Conservation (phyloP, 2,888 invertebrate genomes). For the Rotaria macrura region DNA sequence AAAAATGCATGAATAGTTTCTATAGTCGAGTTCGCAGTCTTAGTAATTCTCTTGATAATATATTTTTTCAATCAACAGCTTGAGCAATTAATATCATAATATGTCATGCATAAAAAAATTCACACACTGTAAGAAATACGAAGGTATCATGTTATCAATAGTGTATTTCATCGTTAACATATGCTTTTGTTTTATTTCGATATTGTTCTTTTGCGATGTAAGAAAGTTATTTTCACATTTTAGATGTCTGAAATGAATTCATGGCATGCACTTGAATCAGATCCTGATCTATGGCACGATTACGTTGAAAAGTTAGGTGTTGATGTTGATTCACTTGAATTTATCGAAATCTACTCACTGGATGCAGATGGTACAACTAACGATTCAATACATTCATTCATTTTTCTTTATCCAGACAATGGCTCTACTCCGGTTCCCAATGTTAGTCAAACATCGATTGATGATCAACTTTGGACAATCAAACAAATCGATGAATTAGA, state of each 20-base stretch:
- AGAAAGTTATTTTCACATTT: background rate
- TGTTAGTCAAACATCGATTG: background rate
- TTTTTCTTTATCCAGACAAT: constrained; percentile 9
- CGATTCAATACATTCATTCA: background rate
- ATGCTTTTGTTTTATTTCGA: no score
- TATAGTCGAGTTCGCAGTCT: background rate
- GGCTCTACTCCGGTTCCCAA: background rate
- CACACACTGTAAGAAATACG: background rate
- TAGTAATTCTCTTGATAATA: background rate
- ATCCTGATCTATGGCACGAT: background rate
- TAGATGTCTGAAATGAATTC: background rate
- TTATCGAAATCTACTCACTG: background rate
- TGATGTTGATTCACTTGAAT: background rate
- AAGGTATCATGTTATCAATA: background rate
- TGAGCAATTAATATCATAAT: background rate
- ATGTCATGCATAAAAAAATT: background rate
- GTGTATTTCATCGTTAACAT: no score
- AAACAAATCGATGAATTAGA: constrained; percentile 7
- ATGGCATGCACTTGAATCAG: constrained; percentile 19
- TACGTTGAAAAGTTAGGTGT: background rate
- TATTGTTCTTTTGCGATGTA: background rate
- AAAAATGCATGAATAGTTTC: background rate
- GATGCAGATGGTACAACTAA: background rate
- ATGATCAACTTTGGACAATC: background rate
- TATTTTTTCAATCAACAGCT: background rate